These are phyloP conservation scores for Hepsetus odoe DNA, from an alignment of 2,113 vertebrate genomes.

Conservation along the genomic window DNA sequence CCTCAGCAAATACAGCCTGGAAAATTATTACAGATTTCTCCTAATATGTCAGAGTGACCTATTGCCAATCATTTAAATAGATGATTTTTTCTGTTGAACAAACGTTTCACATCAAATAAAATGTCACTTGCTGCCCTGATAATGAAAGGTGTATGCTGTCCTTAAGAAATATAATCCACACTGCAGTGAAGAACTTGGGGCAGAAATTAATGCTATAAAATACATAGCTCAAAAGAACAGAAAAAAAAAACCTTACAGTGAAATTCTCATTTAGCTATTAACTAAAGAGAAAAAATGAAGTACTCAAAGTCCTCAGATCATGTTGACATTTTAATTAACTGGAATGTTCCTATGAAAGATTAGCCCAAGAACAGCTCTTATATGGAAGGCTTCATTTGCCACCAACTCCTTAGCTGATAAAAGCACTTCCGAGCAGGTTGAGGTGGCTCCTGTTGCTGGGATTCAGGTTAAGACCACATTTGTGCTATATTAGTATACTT, in stretches of 20 bases:
- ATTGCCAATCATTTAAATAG: conserved; percentile 40
- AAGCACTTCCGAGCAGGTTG: background rate
- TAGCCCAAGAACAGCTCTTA: conserved; percentile 8
- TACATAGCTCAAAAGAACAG: background rate
- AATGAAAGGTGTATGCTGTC: background rate
- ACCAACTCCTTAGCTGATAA: background rate
- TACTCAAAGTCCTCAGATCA: conserved; percentile 6
- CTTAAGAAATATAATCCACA: conserved; percentile 1
- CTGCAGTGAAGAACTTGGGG: background rate
- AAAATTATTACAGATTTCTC: conserved; percentile 61
- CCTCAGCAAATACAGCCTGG: conserved; percentile 52
- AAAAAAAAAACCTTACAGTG: background rate
- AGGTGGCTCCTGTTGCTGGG: background rate
- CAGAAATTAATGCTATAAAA: background rate
- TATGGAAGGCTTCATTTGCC: background rate
- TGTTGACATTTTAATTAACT: conserved; percentile 40
- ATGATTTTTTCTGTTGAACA: background rate
- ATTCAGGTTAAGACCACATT: conserved; percentile 24
- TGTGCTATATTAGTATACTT: background rate
- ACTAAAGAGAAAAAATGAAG: conserved; percentile 15
- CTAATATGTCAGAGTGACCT: conserved; percentile 53
- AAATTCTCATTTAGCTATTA: conserved; percentile 19
- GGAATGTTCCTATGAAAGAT: conserved; percentile 20
- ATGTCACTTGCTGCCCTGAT: conserved; percentile 19
- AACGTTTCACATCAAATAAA: conserved; percentile 39